These are phyloP conservation scores for Nudaria mundana DNA, from an alignment of 2,888 invertebrate genomes.

Conservation along the genomic window DNA sequence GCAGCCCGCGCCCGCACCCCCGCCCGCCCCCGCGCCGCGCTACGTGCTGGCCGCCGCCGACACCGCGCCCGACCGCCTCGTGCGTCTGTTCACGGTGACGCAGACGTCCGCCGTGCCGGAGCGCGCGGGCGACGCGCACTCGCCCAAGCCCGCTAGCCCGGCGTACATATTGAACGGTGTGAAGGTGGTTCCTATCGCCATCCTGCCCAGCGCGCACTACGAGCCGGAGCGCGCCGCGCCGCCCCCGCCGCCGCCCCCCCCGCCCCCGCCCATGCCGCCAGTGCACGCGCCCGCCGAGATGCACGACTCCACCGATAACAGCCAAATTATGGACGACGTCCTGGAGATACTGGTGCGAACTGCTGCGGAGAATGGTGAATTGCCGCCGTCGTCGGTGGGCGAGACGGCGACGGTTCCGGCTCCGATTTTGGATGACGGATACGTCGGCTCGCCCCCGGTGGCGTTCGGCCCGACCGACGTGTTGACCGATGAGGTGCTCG, in stretches of 20 bases:
- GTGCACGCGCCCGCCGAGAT: constrained; percentile 33
- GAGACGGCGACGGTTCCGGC: constrained; percentile 81
- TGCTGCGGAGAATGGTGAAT: constrained; percentile 95
- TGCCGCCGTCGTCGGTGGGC: constrained; percentile 92
- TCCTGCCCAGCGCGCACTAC: constrained; percentile 68
- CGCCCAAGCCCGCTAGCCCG: constrained; percentile 58
- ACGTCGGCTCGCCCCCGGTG: constrained; percentile 41
- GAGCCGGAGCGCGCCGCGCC: constrained; percentile 58
- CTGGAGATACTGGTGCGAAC: constrained; percentile 96
- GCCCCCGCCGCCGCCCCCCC: constrained; percentile 58
- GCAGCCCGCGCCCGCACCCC: constrained; percentile 47
- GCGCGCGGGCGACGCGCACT: constrained; percentile 31
- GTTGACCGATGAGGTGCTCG: constrained; percentile 58
- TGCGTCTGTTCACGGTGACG: constrained; percentile 62
- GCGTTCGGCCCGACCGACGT: constrained; percentile 58
- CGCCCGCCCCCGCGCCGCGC: constrained; percentile 48
- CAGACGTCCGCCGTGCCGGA: constrained; percentile 58
- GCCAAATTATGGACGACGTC: constrained; percentile 94
- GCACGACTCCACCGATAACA: constrained; percentile 67
- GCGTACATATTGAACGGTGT: constrained; percentile 85
- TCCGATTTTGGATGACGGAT: constrained; percentile 49
- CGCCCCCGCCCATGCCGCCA: constrained; percentile 52
- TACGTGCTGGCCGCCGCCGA: constrained; percentile 68
- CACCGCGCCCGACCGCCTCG: constrained; percentile 67
- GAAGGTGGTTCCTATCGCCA: constrained; percentile 75